phyloP scores from a whole-genome alignment of 2,797 vertebrate species.

The Aldrovandia affinis region DNA sequence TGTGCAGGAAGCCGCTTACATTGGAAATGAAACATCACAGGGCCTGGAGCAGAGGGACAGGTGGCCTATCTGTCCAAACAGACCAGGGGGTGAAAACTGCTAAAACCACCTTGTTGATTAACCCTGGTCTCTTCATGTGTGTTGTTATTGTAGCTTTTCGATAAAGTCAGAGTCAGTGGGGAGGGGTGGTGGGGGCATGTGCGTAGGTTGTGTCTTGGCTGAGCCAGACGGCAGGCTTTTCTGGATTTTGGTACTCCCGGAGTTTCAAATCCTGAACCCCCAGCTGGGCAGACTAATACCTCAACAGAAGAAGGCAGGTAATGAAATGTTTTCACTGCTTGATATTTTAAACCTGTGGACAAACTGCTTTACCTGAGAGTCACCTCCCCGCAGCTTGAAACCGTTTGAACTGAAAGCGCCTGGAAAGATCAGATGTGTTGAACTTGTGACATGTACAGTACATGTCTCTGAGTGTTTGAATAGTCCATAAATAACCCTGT shows the following conservation, averaged over 20 bases:
- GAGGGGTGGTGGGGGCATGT: not conserved
- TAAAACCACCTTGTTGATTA: constrained; percentile 25
- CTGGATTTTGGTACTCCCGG: not conserved
- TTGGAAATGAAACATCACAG: constrained; percentile 69
- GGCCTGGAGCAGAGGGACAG: constrained; percentile 58
- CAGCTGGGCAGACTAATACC: not conserved
- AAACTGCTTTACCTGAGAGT: not conserved
- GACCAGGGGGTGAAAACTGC: constrained; percentile 14
- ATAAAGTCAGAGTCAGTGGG: constrained; percentile 32
- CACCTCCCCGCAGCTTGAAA: not conserved
- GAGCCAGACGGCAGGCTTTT: not conserved
- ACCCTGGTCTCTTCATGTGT: constrained; percentile 21
- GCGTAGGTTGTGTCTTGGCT: not conserved
- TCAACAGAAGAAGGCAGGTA: not conserved
- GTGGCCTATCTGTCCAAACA: constrained; percentile 68
- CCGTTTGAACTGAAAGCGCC: not conserved
- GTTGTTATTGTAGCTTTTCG: constrained; percentile 27
- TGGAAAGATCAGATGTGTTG: not conserved
- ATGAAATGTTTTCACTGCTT: constrained; percentile 10
- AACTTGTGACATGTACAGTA: not conserved
- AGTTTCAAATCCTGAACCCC: not conserved
- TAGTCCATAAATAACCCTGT: too few species aligned
- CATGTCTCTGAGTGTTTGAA: too few species aligned
- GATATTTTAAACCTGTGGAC: constrained; percentile 22
- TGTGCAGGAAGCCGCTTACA: constrained; percentile 64